Base-by-base conservation (phyloP, 1,140 invertebrate genomes). In the Parapsyche elsis region DNA sequence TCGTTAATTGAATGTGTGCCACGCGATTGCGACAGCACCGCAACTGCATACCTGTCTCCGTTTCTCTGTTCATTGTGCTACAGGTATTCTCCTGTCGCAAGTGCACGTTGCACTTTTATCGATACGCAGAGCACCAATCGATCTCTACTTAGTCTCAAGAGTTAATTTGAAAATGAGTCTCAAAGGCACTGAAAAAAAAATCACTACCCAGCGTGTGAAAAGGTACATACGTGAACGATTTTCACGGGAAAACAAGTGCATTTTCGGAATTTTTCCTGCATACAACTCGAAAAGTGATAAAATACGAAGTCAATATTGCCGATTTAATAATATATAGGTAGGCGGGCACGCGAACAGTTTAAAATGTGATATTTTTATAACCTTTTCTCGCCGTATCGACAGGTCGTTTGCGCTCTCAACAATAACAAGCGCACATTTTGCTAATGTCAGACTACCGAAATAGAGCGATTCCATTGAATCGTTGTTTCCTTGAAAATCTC, bases 101-200 rank as follows among this genome's bases (percentile, higher is more conserved):
- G 67, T 73, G 78, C 57, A 74, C 16, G 23, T 30, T 74, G 78
- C 78, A 79, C 70, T 79, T 79, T 79, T 79, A 64, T 77, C 75
- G 75, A 53, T 75, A n/a, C 49, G 14, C 49, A 46, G 49, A 75
- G n/a, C 44, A 5, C 7, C 19, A 16, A 57, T 46, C 73, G 73
- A 57, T 57, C 73, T 30, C 23, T 67, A 10, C 9, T 9, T 38
- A 38, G 30, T 38, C 30, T 19, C 19, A 12, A 16, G 57, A 16
- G 57, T 61, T 61, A 61, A 61, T 61, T 61, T 61, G 57, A 38
- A 38, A 38, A 38, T 38, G 30, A n/a, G n/a, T n/a, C n/a, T n/a
- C n/a, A n/a, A n/a, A n/a, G 30, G 7, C 30, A 38, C 30, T 38
- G 7, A 38, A 38, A 38, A 38, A 38, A 38, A n/a, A n/a, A n/a